Evolutionary conservation across 2,113 vertebrate genomes (phyloP).

Genomic region (Phalacrocorax brasilianus): DNA sequence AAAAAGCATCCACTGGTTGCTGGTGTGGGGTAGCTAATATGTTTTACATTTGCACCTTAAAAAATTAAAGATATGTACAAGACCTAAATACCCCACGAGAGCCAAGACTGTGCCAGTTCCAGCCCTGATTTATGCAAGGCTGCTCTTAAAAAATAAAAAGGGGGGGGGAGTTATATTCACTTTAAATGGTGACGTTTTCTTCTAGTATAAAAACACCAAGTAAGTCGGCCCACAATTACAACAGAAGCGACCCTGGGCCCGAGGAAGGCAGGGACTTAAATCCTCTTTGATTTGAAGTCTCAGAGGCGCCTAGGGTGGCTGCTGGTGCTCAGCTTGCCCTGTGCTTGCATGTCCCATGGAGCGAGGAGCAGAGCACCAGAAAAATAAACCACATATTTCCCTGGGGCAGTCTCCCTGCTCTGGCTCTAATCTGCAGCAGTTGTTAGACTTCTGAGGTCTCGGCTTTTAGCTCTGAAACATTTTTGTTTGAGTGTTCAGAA

Average conservation of each 20-base stretch:
- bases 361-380: neutral
- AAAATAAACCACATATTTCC: neutral
- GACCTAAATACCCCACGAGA: neutral
- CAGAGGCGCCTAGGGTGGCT: neutral
- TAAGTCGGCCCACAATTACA: too few relatives aligned
- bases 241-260: accelerated
- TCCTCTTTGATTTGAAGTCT: neutral
- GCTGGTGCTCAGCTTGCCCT: neutral
- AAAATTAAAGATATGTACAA: neutral
- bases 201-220: neutral
- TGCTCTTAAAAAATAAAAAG: neutral
- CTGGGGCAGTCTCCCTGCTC: neutral
- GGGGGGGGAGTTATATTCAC: neutral
- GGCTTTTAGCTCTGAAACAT: accelerated
- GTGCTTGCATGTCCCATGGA: accelerated
- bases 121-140: neutral
- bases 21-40: neutral
- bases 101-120: neutral
- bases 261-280: neutral
- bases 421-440: neutral
- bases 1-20: neutral
- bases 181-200: neutral
- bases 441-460: neutral
- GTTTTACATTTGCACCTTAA: neutral
- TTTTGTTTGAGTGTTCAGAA: neutral